Evolutionary conservation across 2,888 invertebrate genomes (phyloP), one percentile per base, ranked within the genome.

Genomic region (Bedellia somnulentella): DNA sequence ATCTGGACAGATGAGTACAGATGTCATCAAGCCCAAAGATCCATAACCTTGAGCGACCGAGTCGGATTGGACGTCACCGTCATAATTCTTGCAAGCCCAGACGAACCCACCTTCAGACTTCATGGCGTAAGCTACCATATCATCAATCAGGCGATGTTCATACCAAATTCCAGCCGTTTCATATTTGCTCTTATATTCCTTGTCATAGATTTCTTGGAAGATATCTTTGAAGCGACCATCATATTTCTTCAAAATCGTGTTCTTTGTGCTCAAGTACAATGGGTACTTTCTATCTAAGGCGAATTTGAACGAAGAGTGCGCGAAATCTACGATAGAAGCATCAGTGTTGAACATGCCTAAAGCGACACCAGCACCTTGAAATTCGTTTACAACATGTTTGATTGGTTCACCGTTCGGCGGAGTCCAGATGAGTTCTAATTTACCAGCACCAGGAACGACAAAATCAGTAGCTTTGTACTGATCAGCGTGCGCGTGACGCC

Each of bases 41-140:
- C 98, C 93, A 46, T 88, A 93, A 17, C 96, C 97, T 71, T 99
- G 98, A 35, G 98, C 98, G 15, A 99, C 93, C 1, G 95, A 92
- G 64, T 99, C 98, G 0, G 95, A 96, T 63, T 99, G 98, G 0
- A 99, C 98, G 67, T 99, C 98, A 24, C 98, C 98, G 53, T 99
- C 98, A 57, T 99, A 99, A 66, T 99, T 99, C 63, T 99, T 99
- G 67, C 98, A 99, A 5, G 98, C 96, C 98, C 98, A 99, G 1
- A 99, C 96, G 61, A 98, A 99, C 24, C 98, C 98, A 42, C 99
- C 99, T 47, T 95, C 93, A 0, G 93, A 92, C 63, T 98, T 98
- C 91, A 98, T 92, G 17, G 89, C 87, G 52, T 96, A 95, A 2
- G 98, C 98, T 9, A 98, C 97, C 98, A 98, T 98, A 52, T 99